Conservation (phyloP, 1,140 invertebrate genomes). For the Cyclargus thomasi region DNA sequence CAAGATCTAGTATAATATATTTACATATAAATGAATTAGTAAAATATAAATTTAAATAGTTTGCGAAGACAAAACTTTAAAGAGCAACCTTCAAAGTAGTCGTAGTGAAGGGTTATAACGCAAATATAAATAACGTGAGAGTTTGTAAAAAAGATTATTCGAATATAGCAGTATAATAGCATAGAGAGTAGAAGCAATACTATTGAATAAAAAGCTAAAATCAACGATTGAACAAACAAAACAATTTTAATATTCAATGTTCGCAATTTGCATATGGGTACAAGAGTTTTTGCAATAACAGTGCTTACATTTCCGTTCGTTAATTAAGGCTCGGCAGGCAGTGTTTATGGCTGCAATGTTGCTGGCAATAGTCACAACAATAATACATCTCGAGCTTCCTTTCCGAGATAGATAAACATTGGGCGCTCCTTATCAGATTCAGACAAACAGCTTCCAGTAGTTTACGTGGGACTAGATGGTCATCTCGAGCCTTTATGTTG, state of each 20-base stretch:
- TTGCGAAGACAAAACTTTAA: too few relatives aligned
- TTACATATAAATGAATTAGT: too few relatives aligned
- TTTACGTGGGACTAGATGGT: conserved; percentile 21
- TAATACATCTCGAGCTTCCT: conserved; percentile 62
- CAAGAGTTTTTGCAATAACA: conserved; percentile 18
- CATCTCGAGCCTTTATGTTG: not conserved
- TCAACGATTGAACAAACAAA: not conserved
- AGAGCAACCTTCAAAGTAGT: too few relatives aligned
- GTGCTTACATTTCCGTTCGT: conserved; percentile 43
- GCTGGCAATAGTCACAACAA: conserved; percentile 61
- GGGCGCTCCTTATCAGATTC: conserved; percentile 55
- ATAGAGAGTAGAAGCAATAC: not conserved
- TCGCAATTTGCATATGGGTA: not conserved
- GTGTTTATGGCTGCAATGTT: conserved; percentile 44
- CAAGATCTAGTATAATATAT: too few relatives aligned
- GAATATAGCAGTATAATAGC: too few relatives aligned
- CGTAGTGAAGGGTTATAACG: too few relatives aligned
- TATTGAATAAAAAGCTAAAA: not conserved
- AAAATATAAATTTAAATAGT: too few relatives aligned
- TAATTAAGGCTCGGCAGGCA: conserved; percentile 54
- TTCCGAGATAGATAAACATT: conserved; percentile 41
- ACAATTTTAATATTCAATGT: not conserved
- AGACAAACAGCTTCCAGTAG: conserved; percentile 26
- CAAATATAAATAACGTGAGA: too few relatives aligned
- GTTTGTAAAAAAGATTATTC: too few relatives aligned